Evolutionary conservation across 2,797 vertebrate species (phyloP), one percentile per base, ranked within the genome.

Genomic region (Vipera ursinii): DNA sequence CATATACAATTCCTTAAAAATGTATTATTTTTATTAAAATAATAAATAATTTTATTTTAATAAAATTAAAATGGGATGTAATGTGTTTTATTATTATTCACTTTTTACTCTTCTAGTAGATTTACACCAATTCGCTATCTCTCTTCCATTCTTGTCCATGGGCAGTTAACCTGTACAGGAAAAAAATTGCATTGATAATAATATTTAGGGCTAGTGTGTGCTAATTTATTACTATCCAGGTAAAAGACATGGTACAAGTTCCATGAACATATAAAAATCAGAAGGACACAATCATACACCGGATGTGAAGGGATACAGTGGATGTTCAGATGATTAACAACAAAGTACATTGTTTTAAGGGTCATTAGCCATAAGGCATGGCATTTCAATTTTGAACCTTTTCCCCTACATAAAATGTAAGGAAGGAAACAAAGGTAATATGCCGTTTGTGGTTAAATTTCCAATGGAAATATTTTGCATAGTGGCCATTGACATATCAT

Each of bases 401-500:
- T 90, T 69, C 91, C 60, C 26, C 24, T 65, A 28, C 86, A 15
- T 51, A 65, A 94, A 26, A 89, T 95, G 92, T 59, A 89, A 14
- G 0, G 89, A 94, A 96, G 95, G 90, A 95, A 93, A 78, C n/a
- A 53, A 48, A 96, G 95, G 89, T 90, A 92, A 82, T 93, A 90
- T 90, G 93, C 95, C 93, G 94, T 61, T 95, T 92, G 93, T 92
- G 92, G 92, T 87, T 97, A 96, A 94, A 94, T 87, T 95, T 92
- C 95, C 93, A 95, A 96, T 96, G 53, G 91, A 96, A 95, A 97
- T 95, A 14, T 97, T 97, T 96, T 95, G 93, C 96, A 96, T 96
- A 93, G 91, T 91, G 93, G 95, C 94, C 96, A 96, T 96, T 97
- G 96, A 95, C 87, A 90, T 95, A 92, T 96, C 96, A 94, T 91